These are phyloP conservation scores for Scolopax bukidnonensis DNA, from an alignment of 2,797 vertebrate genomes.

Conservation along the genomic window DNA sequence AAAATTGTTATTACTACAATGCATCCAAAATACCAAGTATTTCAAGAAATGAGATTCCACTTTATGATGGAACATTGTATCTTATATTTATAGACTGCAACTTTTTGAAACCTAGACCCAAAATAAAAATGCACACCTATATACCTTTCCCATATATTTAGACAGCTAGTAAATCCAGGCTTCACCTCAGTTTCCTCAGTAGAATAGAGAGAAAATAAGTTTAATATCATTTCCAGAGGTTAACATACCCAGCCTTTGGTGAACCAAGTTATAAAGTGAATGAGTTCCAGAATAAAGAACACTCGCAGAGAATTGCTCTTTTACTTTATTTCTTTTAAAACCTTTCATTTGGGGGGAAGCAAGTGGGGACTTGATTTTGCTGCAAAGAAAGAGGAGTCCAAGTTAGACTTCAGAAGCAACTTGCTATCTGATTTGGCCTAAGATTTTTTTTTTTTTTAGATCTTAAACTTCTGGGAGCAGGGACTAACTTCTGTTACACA, in stretches of 20 bases:
- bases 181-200: background rate
- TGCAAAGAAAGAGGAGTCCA: constrained; percentile 29
- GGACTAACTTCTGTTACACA: constrained; percentile 7
- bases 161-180: background rate
- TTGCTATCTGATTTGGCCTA: constrained; percentile 27
- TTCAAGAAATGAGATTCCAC: background rate
- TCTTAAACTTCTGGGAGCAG: constrained; percentile 36
- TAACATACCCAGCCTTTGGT: background rate
- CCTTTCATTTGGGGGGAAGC: constrained; percentile 31
- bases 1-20: background rate
- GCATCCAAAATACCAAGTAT: background rate
- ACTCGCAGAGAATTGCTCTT: constrained; percentile 4
- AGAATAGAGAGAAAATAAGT: background rate
- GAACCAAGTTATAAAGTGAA: background rate
- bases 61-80: background rate
- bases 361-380: constrained; percentile 8
- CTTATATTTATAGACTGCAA: background rate
- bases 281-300: constrained; percentile 51
- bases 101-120: background rate
- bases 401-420: constrained; percentile 48
- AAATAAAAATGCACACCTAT: background rate
- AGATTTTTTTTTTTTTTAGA: constrained; percentile 66
- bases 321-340: constrained; percentile 21
- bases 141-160: background rate
- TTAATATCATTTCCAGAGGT: constrained; percentile 21